Percentiles rank a stretch among this genome's conserved stretches.
These are phyloP conservation scores for Lophura nycthemera DNA, from an alignment of 2,113 vertebrate species.

Conservation along the genomic window DNA sequence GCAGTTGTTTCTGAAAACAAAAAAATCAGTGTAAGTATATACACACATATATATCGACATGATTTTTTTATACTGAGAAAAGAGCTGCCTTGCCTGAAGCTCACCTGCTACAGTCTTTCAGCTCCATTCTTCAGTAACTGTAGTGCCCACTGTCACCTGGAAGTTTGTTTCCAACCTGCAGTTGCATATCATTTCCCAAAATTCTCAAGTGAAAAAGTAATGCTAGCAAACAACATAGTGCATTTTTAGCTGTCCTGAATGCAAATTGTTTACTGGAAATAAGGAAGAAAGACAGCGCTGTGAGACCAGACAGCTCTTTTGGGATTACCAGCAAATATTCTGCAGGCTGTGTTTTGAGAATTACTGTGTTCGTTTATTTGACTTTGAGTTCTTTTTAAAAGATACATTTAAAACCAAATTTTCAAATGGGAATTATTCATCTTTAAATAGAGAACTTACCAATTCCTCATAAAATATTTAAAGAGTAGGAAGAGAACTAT, in stretches of 20 bases:
- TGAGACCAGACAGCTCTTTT: not conserved
- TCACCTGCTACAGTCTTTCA: not conserved
- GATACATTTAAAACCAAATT: constrained; percentile 33
- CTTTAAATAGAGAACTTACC: constrained; percentile 34
- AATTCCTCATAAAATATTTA: constrained; percentile 52
- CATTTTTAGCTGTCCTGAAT: constrained; percentile 34
- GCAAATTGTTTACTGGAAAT: constrained; percentile 1
- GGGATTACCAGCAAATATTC: constrained; percentile 22
- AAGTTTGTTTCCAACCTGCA: not conserved
- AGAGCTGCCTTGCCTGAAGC: not conserved
- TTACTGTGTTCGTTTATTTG: constrained; percentile 24
- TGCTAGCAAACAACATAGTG: not conserved
- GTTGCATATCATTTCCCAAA: not conserved
- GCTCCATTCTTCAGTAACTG: not conserved
- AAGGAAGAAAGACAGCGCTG: constrained; percentile 5
- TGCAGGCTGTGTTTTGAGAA: constrained; percentile 19
- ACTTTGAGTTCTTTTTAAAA: constrained; percentile 1
- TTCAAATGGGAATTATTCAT: constrained; percentile 42
- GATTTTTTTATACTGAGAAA: not conserved
- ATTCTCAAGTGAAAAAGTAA: not conserved
- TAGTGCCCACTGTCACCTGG: not conserved
- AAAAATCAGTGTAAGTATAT: not conserved
- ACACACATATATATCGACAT: rapidly evolving
- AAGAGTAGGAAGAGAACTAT: constrained; percentile 36
- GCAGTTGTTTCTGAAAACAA: not conserved